Base-by-base conservation (phyloP, 2,113 vertebrate genomes). In the Dermatemys mawii region DNA sequence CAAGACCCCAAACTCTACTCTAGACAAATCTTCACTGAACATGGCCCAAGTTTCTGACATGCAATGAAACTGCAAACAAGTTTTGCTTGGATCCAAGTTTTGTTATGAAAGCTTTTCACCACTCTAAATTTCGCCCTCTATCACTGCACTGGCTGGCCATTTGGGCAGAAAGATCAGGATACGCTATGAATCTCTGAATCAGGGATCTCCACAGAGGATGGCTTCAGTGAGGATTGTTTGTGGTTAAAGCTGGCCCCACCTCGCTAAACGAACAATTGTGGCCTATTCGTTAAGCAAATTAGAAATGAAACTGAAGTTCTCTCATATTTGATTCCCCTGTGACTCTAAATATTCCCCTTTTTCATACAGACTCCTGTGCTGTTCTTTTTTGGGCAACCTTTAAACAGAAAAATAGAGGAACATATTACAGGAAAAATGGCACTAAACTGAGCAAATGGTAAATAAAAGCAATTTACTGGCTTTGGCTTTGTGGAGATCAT, bases 41-140 rank as follows among this genome's bases (percentile, higher is more conserved):
- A 35, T 55, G 0, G 1, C 63, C 87, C 78, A 46, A 41, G 41
- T 89, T 86, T 92, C 73, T 78, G 22, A n/a, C 95, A 57, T 32
- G 57, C 85, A 27, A 57, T 24, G 16, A 85, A 93, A 55, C 21
- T 73, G 80, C 41, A n/a, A 49, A 7, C 26, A 44, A 41, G 11
- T 12, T 0, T 1, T 51, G 51, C 3, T 0, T 76, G 95, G 51
- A 35, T 93, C 0, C 10, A 0, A 63, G 83, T 92, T 94, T 81
- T 46, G 29, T 80, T n/a, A 1, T 8, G 2, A 19, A 1, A 0
- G 0, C 3, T 83, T 85, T 53, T 84, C 29, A 26, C 0, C 0
- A 78, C 82, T 78, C 0, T 0, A 21, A 83, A 92, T 84, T 32
- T 50, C 27, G 54, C 81, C 44, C 57, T 80, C 14, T 63, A 78